Base-by-base conservation (phyloP, 1,140 invertebrate species). In the Calephelis nemesis region DNA sequence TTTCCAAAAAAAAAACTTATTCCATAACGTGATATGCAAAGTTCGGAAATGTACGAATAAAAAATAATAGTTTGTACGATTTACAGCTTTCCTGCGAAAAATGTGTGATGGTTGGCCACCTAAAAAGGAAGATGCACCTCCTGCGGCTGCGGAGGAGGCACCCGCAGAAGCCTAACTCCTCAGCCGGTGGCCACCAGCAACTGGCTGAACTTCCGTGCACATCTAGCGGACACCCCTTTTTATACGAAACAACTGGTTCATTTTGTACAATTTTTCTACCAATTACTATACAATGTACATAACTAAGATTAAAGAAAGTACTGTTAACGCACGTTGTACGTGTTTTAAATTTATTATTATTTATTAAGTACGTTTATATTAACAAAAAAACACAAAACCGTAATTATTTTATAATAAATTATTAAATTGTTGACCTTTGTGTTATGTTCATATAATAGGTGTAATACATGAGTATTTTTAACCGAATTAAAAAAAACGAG, bases 1-100 rank as follows among this genome's bases (percentile, higher is more conserved):
- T 19, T 7, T 9, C 8, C 7, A 0, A 30, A 9, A 0, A 30
- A 9, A 45, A 45, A 45, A 5, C 30, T 54, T 4, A 58, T 30
- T 58, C 54, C 54, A 58, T 58, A 58, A 58, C 54, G 54, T 58
- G 30, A 58, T 58, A 30, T 58, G 19, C 4, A 58, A 39, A 30
- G 19, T 39, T 58, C 0, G 12, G 30, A 39, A 5, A 30, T 11
- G 10, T 12, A 12, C 6, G 30, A 39, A 58, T 39, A 11, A 39
- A 12, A 58, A 49, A 11, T 58, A 63, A 69, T 12, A 65, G 49
- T 4, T 68, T 73, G 72, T 52, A 70, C 39, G 63, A 12, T 85
- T 92, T 92, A 11, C 90, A 95, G 95, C 94, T 93, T 95, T 95
- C 93, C 94, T 95, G 82, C 93, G 93, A 92, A 94, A 92, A 93